Conservation (phyloP, 2,113 vertebrate species). For the Pangasianodon hypophthalmus region DNA sequence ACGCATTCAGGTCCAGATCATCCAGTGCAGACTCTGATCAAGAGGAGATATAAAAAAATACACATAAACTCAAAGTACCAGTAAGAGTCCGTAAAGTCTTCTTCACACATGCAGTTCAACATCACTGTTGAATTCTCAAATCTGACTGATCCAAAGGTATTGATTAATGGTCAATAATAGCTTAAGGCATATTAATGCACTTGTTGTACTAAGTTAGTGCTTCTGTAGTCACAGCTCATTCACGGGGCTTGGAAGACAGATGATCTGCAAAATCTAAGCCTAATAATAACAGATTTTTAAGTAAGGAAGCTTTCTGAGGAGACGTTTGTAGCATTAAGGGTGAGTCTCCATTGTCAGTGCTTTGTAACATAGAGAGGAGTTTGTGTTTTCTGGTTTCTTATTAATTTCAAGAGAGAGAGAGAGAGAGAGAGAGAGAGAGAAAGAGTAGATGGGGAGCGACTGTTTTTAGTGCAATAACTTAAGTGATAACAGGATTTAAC, state of each 20-base stretch:
- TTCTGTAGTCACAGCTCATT: not conserved
- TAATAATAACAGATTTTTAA: not conserved
- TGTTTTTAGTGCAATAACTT: not conserved
- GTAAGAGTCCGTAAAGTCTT: not conserved
- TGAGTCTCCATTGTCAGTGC: not conserved
- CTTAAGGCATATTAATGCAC: not conserved
- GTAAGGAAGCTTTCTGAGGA: no score
- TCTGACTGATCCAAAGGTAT: not conserved
- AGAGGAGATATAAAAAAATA: constrained; percentile 13
- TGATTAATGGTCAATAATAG: not conserved
- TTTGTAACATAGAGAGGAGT: not conserved
- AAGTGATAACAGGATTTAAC: not conserved
- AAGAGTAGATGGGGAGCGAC: no score
- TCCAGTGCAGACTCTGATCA: constrained; percentile 91
- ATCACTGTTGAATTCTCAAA: not conserved
- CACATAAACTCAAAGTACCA: not conserved
- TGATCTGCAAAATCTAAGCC: not conserved
- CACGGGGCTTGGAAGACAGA: not conserved
- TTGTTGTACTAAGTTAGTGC: not conserved
- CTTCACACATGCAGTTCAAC: not conserved
- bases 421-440: no score
- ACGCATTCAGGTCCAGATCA: constrained; percentile 93
- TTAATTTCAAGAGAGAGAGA: not conserved
- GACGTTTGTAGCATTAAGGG: not conserved
- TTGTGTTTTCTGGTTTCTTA: not conserved